These are phyloP conservation scores for Drosophila anomalipes DNA, from an alignment of 2,888 invertebrate species.

Conservation along the genomic window DNA sequence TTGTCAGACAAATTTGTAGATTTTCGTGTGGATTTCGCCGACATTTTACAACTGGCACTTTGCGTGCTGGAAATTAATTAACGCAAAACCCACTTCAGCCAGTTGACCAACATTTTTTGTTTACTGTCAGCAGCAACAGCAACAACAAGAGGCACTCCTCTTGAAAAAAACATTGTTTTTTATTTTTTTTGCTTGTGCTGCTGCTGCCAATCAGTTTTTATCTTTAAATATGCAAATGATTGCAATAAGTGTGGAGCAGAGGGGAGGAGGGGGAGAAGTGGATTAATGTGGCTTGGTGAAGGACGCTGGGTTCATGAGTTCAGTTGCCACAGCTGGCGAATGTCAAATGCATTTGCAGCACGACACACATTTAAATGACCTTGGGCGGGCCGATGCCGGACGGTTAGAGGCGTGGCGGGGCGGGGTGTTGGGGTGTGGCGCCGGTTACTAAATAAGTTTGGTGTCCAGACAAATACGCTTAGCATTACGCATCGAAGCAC, in stretches of 20 bases:
- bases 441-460: slow-evolving; percentile 33
- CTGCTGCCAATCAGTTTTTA: slow-evolving; percentile 18
- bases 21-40: slow-evolving; percentile 20
- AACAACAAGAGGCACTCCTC: slow-evolving; percentile 3
- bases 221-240: slow-evolving; percentile 6
- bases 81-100: slow-evolving; percentile 27
- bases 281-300: slow-evolving; percentile 12
- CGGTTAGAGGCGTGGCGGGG: slow-evolving; percentile 21
- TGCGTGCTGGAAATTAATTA: slow-evolving; percentile 72
- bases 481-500: slow-evolving; percentile 18
- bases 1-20: slow-evolving; percentile 39
- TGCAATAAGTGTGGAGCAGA: neutral
- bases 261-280: no score
- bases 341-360: slow-evolving; percentile 22
- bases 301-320: slow-evolving; percentile 40
- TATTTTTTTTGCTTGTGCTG: slow-evolving; percentile 1
- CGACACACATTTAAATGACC: slow-evolving; percentile 38
- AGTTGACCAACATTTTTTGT: slow-evolving; percentile 3
- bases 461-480: slow-evolving; percentile 39
- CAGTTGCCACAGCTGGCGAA: slow-evolving; percentile 19
- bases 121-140: neutral
- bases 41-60: slow-evolving; percentile 41
- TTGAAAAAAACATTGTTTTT: neutral
- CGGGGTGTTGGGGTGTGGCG: slow-evolving; percentile 43
- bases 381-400: slow-evolving; percentile 31